These are phyloP conservation scores for Spondyliosoma cantharus DNA, from an alignment of 2,797 vertebrate genomes.

Conservation along the genomic window DNA sequence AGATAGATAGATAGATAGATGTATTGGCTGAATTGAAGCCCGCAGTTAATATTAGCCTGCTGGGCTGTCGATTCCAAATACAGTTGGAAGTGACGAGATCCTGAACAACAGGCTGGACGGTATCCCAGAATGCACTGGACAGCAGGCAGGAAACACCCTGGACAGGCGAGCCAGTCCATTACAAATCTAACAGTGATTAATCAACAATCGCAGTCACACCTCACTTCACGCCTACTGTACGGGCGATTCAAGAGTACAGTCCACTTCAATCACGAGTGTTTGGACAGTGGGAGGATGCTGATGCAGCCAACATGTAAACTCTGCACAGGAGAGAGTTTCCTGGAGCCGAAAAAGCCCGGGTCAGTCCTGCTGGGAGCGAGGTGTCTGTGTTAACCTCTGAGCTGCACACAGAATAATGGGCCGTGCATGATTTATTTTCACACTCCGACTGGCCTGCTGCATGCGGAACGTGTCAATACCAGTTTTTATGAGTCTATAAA, in stretches of 20 bases:
- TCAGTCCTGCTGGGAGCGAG: constrained; percentile 25
- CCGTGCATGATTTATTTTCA: constrained; percentile 1
- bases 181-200: constrained; percentile 66
- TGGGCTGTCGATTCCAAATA: constrained; percentile 50
- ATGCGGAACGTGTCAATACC: constrained; percentile 1
- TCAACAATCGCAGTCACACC: constrained; percentile 57
- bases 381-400: constrained; percentile 8
- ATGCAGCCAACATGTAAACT: constrained; percentile 41
- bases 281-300: constrained; percentile 58
- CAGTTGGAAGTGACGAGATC: constrained; percentile 49
- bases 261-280: constrained; percentile 59
- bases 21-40: constrained; percentile 36
- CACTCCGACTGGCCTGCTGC: constrained; percentile 1
- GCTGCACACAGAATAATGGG: constrained; percentile 12
- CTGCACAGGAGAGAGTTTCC: constrained; percentile 29
- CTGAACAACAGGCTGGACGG: constrained; percentile 58
- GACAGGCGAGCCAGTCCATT: constrained; percentile 60
- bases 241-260: constrained; percentile 38
- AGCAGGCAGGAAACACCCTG: constrained; percentile 69
- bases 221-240: constrained; percentile 57
- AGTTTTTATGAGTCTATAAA: not conserved
- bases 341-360: constrained; percentile 13
- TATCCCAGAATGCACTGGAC: constrained; percentile 70
- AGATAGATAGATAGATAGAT: constrained; percentile 6
- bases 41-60: constrained; percentile 54